These are phyloP conservation scores for Tetanocera ferruginea DNA, from an alignment of 2,888 invertebrate species.

Conservation along the genomic window DNA sequence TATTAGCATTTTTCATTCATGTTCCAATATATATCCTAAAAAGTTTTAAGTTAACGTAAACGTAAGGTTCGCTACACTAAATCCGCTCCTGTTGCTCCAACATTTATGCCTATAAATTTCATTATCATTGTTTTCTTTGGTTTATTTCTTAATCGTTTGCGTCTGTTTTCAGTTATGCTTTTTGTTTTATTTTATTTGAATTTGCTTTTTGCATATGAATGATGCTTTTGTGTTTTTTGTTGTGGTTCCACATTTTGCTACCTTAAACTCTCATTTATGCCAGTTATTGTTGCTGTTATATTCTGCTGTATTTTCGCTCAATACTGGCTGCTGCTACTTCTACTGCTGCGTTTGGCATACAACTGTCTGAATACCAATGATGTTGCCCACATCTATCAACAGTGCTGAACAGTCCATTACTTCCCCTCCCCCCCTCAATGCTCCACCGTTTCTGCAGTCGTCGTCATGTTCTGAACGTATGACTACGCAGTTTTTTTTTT, in stretches of 20 bases:
- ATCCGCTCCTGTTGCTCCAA: conserved; percentile 23
- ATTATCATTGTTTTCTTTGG: conserved; percentile 23
- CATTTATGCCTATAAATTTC: conserved; percentile 22
- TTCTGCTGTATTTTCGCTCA: background rate
- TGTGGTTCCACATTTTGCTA: background rate
- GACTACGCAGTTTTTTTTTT: background rate
- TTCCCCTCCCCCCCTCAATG: background rate
- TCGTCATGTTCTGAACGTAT: background rate
- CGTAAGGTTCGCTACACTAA: background rate
- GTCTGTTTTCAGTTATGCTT: background rate
- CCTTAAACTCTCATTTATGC: conserved; percentile 35
- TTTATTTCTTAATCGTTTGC: conserved; percentile 11
- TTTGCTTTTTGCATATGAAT: background rate
- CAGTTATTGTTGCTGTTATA: conserved; percentile 8
- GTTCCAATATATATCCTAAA: background rate
- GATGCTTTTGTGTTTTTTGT: background rate
- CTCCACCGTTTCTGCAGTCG: conserved; percentile 32
- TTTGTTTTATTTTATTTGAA: background rate
- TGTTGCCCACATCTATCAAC: background rate
- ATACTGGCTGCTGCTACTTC: background rate
- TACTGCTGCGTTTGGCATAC: background rate
- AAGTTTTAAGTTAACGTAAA: background rate
- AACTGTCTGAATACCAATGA: conserved; percentile 27
- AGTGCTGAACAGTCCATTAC: background rate
- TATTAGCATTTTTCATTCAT: no score